These are phyloP conservation scores for Pherbina coryleti DNA, from an alignment of 2,888 invertebrate species.

Conservation along the genomic window DNA sequence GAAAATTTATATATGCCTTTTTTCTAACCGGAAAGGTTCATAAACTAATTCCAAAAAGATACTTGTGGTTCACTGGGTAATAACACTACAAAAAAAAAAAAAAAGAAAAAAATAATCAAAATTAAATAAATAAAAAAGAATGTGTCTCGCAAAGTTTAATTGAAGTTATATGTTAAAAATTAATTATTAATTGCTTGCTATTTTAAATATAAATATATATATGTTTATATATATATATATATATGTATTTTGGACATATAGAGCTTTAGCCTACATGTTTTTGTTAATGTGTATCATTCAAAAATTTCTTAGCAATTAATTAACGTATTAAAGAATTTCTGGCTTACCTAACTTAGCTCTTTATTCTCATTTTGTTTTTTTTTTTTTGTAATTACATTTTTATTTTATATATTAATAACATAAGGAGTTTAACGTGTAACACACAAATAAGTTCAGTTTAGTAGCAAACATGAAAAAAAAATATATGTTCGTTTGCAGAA, in stretches of 20 bases:
- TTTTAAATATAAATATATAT: slow-evolving; percentile 10
- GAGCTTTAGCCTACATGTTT: neutral
- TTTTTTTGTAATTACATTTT: neutral
- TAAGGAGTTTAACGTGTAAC: slow-evolving; percentile 5
- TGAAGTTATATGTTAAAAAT: slow-evolving; percentile 1
- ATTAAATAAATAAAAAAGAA: slow-evolving; percentile 6
- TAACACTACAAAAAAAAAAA: too few relatives aligned
- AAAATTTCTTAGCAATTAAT: slow-evolving; percentile 23
- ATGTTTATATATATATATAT: neutral
- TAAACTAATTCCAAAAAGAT: too few relatives aligned
- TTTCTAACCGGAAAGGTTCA: too few relatives aligned
- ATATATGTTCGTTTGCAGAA: too few relatives aligned
- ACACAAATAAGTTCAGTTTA: slow-evolving; percentile 7
- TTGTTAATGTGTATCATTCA: neutral
- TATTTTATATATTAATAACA: neutral
- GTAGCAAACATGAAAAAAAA: neutral
- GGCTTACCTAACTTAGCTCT: slow-evolving; percentile 8
- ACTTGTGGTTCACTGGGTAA: too few relatives aligned
- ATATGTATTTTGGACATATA: neutral
- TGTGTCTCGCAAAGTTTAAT: slow-evolving; percentile 22
- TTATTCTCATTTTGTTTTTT: neutral
- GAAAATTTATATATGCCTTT: neutral
- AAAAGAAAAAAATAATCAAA: neutral
- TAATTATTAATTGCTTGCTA: slow-evolving; percentile 11
- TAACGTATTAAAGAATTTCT: slow-evolving; percentile 23